These are phyloP conservation scores for Eilema griseolum DNA, from an alignment of 2,888 invertebrate species.

Conservation along the genomic window DNA sequence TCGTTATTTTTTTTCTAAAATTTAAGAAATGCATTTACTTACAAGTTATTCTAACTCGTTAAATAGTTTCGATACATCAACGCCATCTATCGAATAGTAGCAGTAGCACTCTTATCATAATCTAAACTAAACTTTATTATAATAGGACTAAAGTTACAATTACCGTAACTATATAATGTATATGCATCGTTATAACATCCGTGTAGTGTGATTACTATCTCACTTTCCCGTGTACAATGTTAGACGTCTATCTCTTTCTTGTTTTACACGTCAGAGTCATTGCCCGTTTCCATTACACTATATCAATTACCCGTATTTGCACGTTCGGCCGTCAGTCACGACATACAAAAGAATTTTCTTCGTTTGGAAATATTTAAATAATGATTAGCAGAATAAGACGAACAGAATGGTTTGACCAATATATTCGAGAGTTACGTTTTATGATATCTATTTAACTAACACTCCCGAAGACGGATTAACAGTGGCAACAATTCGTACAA, in stretches of 20 bases:
- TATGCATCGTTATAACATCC: constrained; percentile 73
- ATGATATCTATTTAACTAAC: constrained; percentile 80
- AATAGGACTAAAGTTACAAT: constrained; percentile 71
- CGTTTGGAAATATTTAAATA: constrained; percentile 54
- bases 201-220: constrained; percentile 69
- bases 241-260: constrained; percentile 73
- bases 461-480: constrained; percentile 83
- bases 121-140: constrained; percentile 66
- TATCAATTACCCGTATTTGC: constrained; percentile 77
- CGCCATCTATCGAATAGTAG: constrained; percentile 72
- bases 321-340: constrained; percentile 44
- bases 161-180: constrained; percentile 71
- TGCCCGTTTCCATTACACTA: constrained; percentile 85
- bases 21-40: no score
- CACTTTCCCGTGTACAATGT: constrained; percentile 68
- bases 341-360: constrained; percentile 59
- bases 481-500: constrained; percentile 74
- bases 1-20: no score
- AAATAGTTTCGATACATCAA: constrained; percentile 60
- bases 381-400: constrained; percentile 63
- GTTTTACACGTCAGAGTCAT: constrained; percentile 80
- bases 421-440: constrained; percentile 79
- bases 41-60: no score
- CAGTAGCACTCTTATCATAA: constrained; percentile 32
- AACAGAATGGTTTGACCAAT: constrained; percentile 72